Percentiles rank a stretch among this genome's conserved stretches.
Evolutionary conservation across 2,113 vertebrate species (phyloP).

Genomic region (Lipophrys pholis): DNA sequence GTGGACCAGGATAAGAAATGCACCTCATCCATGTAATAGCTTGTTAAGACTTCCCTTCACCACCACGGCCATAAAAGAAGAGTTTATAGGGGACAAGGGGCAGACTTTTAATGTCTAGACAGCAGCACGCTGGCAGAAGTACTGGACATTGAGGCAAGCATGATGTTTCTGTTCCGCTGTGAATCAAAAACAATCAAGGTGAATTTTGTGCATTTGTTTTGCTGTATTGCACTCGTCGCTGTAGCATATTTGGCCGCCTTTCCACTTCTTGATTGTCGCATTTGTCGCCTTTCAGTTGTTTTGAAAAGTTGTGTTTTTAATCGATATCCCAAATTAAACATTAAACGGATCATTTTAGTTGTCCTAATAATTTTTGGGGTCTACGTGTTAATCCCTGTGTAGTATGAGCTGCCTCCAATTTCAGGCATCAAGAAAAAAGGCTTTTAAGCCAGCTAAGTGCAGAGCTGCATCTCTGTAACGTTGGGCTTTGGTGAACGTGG

Average conservation of each 20-base stretch:
- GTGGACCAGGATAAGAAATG: constrained; percentile 59
- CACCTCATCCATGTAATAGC: constrained; percentile 68
- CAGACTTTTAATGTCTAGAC: constrained; percentile 47
- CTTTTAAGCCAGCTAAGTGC: constrained; percentile 20
- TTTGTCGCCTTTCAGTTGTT: neutral
- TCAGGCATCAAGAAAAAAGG: constrained; percentile 4
- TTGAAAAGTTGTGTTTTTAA: too few species aligned
- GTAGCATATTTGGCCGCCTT: constrained; percentile 18
- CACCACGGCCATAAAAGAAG: constrained; percentile 47
- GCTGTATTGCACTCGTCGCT: constrained; percentile 30
- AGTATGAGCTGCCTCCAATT: constrained; percentile 23
- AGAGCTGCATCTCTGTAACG: constrained; percentile 14
- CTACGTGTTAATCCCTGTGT: neutral
- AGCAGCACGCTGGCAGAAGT: neutral
- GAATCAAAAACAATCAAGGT: constrained; percentile 9
- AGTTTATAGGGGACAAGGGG: constrained; percentile 58
- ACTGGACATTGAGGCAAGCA: constrained; percentile 58
- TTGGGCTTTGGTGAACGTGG: constrained; percentile 17
- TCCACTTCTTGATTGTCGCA: neutral
- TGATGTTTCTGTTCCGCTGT: constrained; percentile 24
- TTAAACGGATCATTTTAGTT: neutral
- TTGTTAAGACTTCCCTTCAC: constrained; percentile 44
- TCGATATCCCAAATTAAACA: neutral
- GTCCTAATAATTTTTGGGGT: neutral
- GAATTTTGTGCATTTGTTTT: constrained; percentile 4